A percentile compares a stretch with the other conserved stretches of the same genome.
Conservation (phyloP, 2,113 vertebrate genomes). For the Otus sunia region DNA sequence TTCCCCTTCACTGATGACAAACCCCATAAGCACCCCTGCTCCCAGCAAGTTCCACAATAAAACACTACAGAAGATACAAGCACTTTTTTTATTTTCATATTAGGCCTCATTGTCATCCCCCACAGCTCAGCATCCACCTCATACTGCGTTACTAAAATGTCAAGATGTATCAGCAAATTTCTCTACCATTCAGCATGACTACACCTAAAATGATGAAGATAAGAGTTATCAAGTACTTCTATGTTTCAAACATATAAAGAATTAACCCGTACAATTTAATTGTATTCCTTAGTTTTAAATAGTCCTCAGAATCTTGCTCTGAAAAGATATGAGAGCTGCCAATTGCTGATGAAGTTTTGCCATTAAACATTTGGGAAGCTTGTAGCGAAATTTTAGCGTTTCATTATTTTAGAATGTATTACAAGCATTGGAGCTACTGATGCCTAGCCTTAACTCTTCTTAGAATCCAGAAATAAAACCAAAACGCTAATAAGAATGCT, state of each 20-base stretch:
- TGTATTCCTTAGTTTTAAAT: background rate
- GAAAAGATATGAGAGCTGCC: background rate
- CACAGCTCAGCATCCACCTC: background rate
- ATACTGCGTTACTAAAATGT: background rate
- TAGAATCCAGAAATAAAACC: background rate
- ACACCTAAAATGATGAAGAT: background rate
- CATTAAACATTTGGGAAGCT: background rate
- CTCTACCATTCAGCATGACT: background rate
- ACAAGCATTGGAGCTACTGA: background rate
- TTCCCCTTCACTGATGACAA: background rate
- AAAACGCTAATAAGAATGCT: background rate
- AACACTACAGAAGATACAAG: background rate
- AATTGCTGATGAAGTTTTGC: background rate
- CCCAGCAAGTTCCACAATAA: background rate
- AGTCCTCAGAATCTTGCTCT: background rate
- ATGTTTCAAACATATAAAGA: background rate
- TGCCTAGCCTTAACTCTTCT: background rate
- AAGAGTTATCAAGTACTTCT: background rate
- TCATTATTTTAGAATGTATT: background rate
- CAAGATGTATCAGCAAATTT: background rate
- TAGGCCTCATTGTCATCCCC: background rate
- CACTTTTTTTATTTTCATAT: background rate
- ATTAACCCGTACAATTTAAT: background rate
- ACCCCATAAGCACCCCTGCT: background rate
- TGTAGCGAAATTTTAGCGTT: background rate